Evolutionary conservation across 2,797 vertebrate genomes (phyloP), one percentile per base, ranked within the genome.

Genomic region (Podarcis siculus): DNA sequence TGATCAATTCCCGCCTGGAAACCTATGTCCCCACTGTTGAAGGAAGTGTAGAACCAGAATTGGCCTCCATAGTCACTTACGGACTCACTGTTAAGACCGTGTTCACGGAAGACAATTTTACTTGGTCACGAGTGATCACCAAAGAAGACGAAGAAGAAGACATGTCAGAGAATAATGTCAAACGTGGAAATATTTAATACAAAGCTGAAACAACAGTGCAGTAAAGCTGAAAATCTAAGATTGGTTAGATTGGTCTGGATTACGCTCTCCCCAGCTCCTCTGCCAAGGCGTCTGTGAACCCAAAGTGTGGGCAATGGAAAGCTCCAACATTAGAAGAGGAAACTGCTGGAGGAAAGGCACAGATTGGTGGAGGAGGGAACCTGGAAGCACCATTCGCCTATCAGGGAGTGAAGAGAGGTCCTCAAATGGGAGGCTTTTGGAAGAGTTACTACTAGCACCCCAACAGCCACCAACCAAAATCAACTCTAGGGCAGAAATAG

Each of bases 151-250:
- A 55, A 55, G 49, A 49, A 49, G 49, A 85, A 75, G 58, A 21
- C 5, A 67, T 13, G 8, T 7, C 25, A 79, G 58, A 39, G 30
- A 67, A 69, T 55, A 55, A 55, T 39, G 30, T 32, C 32, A 83
- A 84, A 87, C 45, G 37, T 27, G 58, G 3, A 84, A 80, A 84
- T 13, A 6, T 90, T 87, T 90, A 90, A 81, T 90, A 58, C 8
- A 39, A 69, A 66, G 42, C 8, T 64, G n/a, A 35, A 87, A 30
- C 32, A 72, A 86, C 3, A 19, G 25, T 7, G 9, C 6, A 39
- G 61, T 5, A 30, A 13, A 37, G 21, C 12, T 79, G 66, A 86
- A 71, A 61, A 73, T 82, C n/a, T 27, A 73, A 86, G 32, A 42
- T 7, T 3, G 6, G 37, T n/a, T 8, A 42, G 35, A 72, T 23